A percentile compares a stretch with the other conserved stretches of the same genome.
phyloP scores from a whole-genome alignment of 1,140 invertebrate species.

The Orius insidiosus region DNA sequence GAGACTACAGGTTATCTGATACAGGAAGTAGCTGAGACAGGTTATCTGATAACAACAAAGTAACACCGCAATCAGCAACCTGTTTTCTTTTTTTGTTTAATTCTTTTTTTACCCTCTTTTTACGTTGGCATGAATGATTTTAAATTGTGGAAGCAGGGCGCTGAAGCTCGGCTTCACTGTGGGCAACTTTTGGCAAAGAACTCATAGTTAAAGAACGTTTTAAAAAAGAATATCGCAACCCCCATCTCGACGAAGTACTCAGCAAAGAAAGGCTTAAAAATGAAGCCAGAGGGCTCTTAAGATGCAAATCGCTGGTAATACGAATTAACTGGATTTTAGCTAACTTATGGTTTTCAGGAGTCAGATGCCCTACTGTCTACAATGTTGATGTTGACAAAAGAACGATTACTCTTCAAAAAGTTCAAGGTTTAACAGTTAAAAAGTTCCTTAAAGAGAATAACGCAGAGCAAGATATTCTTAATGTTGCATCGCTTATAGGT shows the following conservation, averaged over 20 bases:
- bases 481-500: too few relatives aligned
- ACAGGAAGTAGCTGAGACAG: too few relatives aligned
- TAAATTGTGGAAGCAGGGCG: too few relatives aligned
- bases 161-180: not conserved
- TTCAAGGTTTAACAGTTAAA: conserved; percentile 61
- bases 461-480: too few relatives aligned
- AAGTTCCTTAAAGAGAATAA: conserved; percentile 26
- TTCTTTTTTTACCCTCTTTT: too few relatives aligned
- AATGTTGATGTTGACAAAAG: conserved; percentile 54
- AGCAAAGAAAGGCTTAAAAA: conserved; percentile 79
- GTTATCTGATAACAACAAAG: too few relatives aligned
- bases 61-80: too few relatives aligned
- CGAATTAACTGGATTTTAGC: too few relatives aligned
- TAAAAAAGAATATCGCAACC: conserved; percentile 77
- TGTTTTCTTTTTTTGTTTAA: too few relatives aligned
- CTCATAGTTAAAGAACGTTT: conserved; percentile 86
- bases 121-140: too few relatives aligned
- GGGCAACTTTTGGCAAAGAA: conserved; percentile 52
- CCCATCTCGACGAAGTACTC: conserved; percentile 58
- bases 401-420: conserved; percentile 75
- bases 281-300: conserved; percentile 65
- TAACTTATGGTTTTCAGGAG: conserved; percentile 31
- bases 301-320: conserved; percentile 54
- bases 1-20: too few relatives aligned
- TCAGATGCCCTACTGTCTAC: conserved; percentile 66